phyloP scores from a whole-genome alignment of 2,797 vertebrate genomes.

The Pangasius larnaudii region DNA sequence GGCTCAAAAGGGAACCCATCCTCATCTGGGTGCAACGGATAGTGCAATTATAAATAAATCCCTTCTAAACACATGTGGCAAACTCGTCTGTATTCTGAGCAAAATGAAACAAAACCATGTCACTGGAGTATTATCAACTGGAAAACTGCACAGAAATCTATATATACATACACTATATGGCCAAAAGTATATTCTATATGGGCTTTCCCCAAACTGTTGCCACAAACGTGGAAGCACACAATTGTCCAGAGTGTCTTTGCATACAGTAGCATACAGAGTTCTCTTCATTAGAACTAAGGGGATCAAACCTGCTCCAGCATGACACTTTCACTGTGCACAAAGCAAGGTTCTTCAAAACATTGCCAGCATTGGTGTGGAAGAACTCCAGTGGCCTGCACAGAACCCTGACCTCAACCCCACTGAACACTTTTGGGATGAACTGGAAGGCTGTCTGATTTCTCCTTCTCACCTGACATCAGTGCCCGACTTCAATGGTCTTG shows the following conservation, averaged over 20 bases:
- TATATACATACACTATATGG: neutral
- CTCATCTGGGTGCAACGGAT: too few relatives aligned
- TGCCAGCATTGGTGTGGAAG: neutral
- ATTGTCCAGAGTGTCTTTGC: neutral
- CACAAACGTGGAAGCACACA: neutral
- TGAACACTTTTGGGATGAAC: neutral
- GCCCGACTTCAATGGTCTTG: too few relatives aligned
- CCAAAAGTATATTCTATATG: neutral
- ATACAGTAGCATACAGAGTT: neutral
- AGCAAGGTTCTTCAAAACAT: neutral
- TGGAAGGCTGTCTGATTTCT: too few relatives aligned
- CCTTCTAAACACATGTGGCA: too few relatives aligned
- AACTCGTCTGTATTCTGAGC: too few relatives aligned
- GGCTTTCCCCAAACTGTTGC: neutral
- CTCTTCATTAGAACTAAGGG: neutral
- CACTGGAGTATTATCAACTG: neutral
- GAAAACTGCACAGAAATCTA: neutral
- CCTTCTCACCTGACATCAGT: too few relatives aligned
- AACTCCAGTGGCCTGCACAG: neutral
- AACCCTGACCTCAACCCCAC: too few relatives aligned
- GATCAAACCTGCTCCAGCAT: neutral
- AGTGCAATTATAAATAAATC: too few relatives aligned
- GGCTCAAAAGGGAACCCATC: too few relatives aligned
- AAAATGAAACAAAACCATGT: neutral
- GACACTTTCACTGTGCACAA: neutral